phyloP scores from a whole-genome alignment of 2,113 vertebrate genomes.

The Etia nguti region DNA sequence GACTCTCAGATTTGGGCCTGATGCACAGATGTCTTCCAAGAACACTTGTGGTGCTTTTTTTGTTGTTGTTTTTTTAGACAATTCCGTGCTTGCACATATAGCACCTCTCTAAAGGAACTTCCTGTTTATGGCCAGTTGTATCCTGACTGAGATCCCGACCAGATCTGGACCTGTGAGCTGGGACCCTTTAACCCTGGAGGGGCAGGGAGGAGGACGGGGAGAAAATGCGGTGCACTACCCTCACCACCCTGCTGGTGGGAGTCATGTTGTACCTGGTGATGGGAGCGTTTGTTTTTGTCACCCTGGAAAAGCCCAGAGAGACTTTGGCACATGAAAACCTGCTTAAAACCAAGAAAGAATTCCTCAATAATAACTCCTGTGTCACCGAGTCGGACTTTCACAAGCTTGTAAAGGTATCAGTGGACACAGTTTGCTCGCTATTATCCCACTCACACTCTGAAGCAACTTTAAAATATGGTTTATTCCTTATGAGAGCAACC shows the following conservation, averaged over 20 bases:
- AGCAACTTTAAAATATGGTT: background rate
- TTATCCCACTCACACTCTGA: background rate
- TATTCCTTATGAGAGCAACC: background rate
- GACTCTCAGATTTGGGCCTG: background rate
- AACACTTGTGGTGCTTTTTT: constrained; percentile 2
- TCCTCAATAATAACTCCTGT: constrained; percentile 76
- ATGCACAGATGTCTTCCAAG: constrained; percentile 26
- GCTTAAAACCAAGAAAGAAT: constrained; percentile 46
- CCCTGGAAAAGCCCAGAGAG: constrained; percentile 79
- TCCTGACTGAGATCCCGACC: constrained; percentile 33
- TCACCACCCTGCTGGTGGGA: constrained; percentile 77
- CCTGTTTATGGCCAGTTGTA: constrained; percentile 60
- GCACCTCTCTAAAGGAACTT: constrained; percentile 40
- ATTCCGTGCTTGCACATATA: background rate
- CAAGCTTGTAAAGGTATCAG: constrained; percentile 74
- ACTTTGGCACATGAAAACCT: constrained; percentile 61
- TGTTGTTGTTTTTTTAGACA: background rate
- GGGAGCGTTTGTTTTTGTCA: constrained; percentile 83
- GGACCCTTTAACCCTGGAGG: constrained; percentile 34
- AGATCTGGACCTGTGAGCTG: constrained; percentile 23
- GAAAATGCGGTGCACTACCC: constrained; percentile 81
- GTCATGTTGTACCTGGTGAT: constrained; percentile 84
- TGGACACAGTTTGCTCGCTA: background rate
- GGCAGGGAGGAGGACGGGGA: background rate
- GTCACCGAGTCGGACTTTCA: constrained; percentile 68